Percentiles rank a stretch among this genome's conserved stretches.
Evolutionary conservation across 2,888 invertebrate species (phyloP).

Genomic region (Drosophila prostipennis): DNA sequence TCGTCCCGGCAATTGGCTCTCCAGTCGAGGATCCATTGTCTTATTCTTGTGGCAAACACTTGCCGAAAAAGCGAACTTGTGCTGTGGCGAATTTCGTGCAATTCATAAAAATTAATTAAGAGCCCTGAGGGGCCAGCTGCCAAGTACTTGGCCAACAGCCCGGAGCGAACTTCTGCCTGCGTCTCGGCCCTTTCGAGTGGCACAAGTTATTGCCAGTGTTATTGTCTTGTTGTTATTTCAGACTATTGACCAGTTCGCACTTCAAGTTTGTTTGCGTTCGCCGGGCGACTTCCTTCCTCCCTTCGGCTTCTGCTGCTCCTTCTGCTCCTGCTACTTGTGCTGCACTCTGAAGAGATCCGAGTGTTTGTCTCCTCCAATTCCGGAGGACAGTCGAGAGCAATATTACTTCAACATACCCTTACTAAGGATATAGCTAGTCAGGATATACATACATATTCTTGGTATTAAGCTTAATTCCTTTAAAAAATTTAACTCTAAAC

Average conservation of each 20-base stretch:
- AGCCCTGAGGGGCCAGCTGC: slow-evolving; percentile 56
- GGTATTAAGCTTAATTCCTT: no score
- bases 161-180: slow-evolving; percentile 55
- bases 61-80: slow-evolving; percentile 60
- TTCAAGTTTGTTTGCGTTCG: slow-evolving; percentile 67
- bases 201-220: slow-evolving; percentile 74
- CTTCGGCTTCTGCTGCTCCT: background rate
- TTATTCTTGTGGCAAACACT: slow-evolving; percentile 53
- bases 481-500: no score
- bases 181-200: slow-evolving; percentile 26
- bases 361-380: slow-evolving; percentile 45
- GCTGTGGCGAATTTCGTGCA: slow-evolving; percentile 63
- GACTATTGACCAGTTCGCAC: slow-evolving; percentile 77
- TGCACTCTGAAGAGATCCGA: slow-evolving; percentile 28
- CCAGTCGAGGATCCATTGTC: slow-evolving; percentile 35
- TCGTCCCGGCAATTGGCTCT: slow-evolving; percentile 32
- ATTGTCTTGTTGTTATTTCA: slow-evolving; percentile 77
- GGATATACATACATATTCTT: no score
- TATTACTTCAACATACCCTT: slow-evolving; percentile 44
- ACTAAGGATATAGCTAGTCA: background rate
- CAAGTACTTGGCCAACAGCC: slow-evolving; percentile 69
- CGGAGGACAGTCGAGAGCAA: slow-evolving; percentile 10
- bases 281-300: slow-evolving; percentile 13
- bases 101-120: slow-evolving; percentile 78
- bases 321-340: slow-evolving; percentile 1